A percentile compares a stretch with the other conserved stretches of the same genome.
Conservation (phyloP, 2,888 invertebrate species). For the Himalopsyche kuldschensis region DNA sequence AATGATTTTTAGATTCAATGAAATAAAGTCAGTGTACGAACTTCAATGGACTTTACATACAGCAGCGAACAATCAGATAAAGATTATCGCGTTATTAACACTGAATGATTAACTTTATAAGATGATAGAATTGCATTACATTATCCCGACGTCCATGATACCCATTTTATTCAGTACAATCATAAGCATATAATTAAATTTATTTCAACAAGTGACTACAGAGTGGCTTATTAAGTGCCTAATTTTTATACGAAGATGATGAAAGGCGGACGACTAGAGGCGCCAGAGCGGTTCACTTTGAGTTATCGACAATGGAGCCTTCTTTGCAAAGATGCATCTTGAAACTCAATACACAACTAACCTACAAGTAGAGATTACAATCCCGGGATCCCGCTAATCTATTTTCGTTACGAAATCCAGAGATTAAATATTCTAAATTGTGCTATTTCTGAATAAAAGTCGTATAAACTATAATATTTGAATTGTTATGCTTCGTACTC, state of each 20-base stretch:
- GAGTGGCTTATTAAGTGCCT: not conserved
- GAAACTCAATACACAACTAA: not conserved
- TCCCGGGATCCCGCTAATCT: too few species aligned
- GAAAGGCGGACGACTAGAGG: constrained; percentile 18
- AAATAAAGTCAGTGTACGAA: too few species aligned
- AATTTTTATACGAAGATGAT: not conserved
- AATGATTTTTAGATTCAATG: too few species aligned
- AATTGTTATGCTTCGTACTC: too few species aligned
- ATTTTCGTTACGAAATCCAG: too few species aligned
- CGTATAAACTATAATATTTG: too few species aligned
- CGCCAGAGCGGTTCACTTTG: constrained; percentile 25
- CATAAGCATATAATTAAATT: not conserved
- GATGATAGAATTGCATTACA: not conserved
- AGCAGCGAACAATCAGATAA: not conserved
- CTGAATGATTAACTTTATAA: not conserved
- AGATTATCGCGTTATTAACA: not conserved
- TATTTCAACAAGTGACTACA: not conserved
- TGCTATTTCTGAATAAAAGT: too few species aligned
- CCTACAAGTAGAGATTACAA: too few species aligned
- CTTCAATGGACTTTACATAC: too few species aligned
- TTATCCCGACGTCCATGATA: not conserved
- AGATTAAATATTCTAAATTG: too few species aligned
- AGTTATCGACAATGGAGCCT: not conserved
- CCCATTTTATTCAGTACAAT: not conserved
- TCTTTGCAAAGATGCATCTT: not conserved